These are phyloP conservation scores for Zele albiditarsus DNA, from an alignment of 2,888 invertebrate genomes.

Conservation along the genomic window DNA sequence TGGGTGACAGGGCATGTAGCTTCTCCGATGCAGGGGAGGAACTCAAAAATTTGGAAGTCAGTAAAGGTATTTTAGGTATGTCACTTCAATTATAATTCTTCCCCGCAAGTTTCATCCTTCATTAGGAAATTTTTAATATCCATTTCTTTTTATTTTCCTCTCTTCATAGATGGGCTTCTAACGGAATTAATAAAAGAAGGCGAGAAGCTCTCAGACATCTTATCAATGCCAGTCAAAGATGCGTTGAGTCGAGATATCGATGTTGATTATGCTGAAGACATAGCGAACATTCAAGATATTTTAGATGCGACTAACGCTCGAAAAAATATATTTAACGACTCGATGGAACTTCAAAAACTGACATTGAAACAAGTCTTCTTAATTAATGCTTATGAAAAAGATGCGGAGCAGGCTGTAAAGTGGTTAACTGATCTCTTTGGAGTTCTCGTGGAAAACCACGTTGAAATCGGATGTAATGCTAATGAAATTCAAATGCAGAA, in stretches of 20 bases:
- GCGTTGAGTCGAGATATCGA: constrained; percentile 82
- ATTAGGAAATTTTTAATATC: neutral
- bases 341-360: constrained; percentile 83
- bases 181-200: constrained; percentile 82
- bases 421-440: constrained; percentile 86
- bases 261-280: constrained; percentile 82
- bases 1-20: constrained; percentile 77
- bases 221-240: constrained; percentile 86
- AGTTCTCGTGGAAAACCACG: constrained; percentile 80
- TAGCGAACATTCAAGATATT: constrained; percentile 82
- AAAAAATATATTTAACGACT: constrained; percentile 82
- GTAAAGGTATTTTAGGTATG: constrained; percentile 78
- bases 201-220: constrained; percentile 84
- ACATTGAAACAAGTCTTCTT: constrained; percentile 86
- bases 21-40: constrained; percentile 76
- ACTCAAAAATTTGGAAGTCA: constrained; percentile 77
- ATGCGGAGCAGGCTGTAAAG: constrained; percentile 82
- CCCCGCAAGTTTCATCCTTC: neutral
- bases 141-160: constrained; percentile 7
- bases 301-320: constrained; percentile 81
- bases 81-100: constrained; percentile 19
- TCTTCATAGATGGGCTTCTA: constrained; percentile 78
- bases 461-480: constrained; percentile 83
- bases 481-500: constrained; percentile 84
- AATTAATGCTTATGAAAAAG: constrained; percentile 84